These are phyloP conservation scores for Agrilus planipennis DNA, from an alignment of 1,140 invertebrate genomes.

Conservation along the genomic window DNA sequence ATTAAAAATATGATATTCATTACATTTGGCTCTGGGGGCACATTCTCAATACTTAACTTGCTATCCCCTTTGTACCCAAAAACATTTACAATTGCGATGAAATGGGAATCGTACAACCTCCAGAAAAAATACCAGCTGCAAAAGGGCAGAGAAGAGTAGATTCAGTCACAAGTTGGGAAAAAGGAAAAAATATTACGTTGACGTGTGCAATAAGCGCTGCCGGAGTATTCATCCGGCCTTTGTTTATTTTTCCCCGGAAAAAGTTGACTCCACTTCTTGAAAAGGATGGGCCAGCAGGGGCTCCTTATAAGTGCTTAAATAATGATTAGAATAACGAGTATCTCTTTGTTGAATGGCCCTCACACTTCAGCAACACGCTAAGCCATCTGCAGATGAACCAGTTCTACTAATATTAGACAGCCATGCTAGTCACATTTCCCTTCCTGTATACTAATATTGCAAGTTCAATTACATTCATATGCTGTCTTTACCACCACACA, in stretches of 20 bases:
- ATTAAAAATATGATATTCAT: no score
- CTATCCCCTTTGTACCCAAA: background rate
- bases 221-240: conserved; percentile 24
- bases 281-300: conserved; percentile 6
- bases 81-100: conserved; percentile 6
- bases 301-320: conserved; percentile 1
- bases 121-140: conserved; percentile 17
- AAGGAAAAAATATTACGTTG: conserved; percentile 11
- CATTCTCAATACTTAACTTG: no score
- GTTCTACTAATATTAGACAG: conserved; percentile 25
- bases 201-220: conserved; percentile 12
- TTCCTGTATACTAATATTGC: conserved; percentile 17
- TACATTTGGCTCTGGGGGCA: no score
- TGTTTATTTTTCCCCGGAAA: conserved; percentile 19
- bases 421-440: conserved; percentile 16
- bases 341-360: conserved; percentile 3
- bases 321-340: conserved; percentile 2
- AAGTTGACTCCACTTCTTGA: background rate
- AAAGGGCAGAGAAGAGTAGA: conserved; percentile 33
- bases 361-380: conserved; percentile 12
- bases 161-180: conserved; percentile 27
- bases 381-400: conserved; percentile 17
- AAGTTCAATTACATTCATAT: conserved; percentile 19
- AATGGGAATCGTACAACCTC: conserved; percentile 4
- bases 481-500: conserved; percentile 17